phyloP scores from a whole-genome alignment of 2,113 vertebrate species.

The Asarcornis scutulata region DNA sequence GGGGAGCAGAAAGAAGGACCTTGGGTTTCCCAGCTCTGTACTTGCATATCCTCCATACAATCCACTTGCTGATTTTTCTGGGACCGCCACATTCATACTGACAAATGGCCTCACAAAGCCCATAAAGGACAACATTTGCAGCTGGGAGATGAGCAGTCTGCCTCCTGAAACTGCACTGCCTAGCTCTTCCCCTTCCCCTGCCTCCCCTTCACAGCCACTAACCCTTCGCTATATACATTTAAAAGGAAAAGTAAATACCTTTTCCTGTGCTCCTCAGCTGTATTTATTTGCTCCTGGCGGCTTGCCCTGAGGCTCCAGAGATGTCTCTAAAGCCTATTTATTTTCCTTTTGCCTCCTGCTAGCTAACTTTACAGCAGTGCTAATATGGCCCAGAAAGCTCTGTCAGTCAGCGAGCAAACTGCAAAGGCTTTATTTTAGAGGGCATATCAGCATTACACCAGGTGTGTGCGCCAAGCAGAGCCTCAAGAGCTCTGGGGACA shows the following conservation, averaged over 20 bases:
- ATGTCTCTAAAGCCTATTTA: conserved; percentile 59
- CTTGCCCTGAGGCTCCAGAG: conserved; percentile 40
- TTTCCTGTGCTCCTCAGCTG: conserved; percentile 58
- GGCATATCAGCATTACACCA: background rate
- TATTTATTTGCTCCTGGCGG: conserved; percentile 65
- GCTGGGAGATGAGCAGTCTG: background rate
- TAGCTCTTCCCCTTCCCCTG: background rate
- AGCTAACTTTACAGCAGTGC: conserved; percentile 48
- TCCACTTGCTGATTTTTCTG: conserved; percentile 37
- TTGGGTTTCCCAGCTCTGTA: background rate
- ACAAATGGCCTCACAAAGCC: conserved; percentile 45
- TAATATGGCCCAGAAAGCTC: conserved; percentile 46
- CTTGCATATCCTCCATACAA: too few species aligned
- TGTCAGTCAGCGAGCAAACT: conserved; percentile 14
- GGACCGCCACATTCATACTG: background rate
- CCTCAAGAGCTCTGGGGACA: background rate
- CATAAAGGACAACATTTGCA: background rate
- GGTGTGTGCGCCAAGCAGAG: background rate
- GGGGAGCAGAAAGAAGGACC: background rate
- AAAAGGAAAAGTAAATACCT: conserved; percentile 62
- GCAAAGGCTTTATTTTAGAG: background rate
- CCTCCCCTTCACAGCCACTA: background rate
- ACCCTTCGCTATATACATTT: conserved; percentile 34
- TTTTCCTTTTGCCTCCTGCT: conserved; percentile 63
- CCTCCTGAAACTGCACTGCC: background rate